Base-by-base conservation (phyloP, 1,140 invertebrate species). In the Aleiodes sp. region DNA sequence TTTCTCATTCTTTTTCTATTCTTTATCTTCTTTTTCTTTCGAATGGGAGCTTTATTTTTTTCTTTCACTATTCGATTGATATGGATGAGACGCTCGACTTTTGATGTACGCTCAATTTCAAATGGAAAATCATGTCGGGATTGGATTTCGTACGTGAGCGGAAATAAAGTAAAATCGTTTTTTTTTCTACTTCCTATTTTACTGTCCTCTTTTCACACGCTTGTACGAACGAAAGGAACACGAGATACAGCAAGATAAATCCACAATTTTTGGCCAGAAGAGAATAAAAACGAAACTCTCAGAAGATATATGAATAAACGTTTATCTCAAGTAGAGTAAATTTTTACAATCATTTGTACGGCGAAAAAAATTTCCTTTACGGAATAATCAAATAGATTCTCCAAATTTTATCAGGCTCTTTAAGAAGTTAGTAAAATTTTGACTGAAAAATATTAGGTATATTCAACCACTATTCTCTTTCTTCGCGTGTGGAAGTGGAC, bases 71-170 rank as follows among this genome's bases (percentile, higher is more conserved):
- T 75, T 52, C 78, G 79, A 85, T 85, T 85, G 83, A 84, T 84
- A 85, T 85, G 84, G 82, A 84, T 84, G 82, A 84, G 77, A 78
- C 75, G 75, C 73, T 67, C 73, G 77, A 81, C 74, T 79, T 82
- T 83, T 83, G 80, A 84, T 84, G 82, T 82, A 80, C 81, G 84
- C 84, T 84, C 82, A 77, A 84, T 85, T 85, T 85, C 77, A 85
- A 85, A 85, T 85, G 82, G 84, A 85, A 84, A 85, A 84, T 85
- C 82, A 84, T 84, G 79, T 75, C 70, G 78, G 74, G 79, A 78
- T 83, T 84, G 83, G 80, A 81, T 78, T 82, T 80, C 65, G 80
- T 77, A 84, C 83, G 84, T 85, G 84, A 85, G 77, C 73, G 73
- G 80, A 79, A 82, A 80, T 81, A 80, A 82, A 80, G 70, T 79